Percentiles rank a stretch among this genome's conserved stretches.
Evolutionary conservation across 2,888 invertebrate species (phyloP).

Genomic region (Pimpla rufipes): DNA sequence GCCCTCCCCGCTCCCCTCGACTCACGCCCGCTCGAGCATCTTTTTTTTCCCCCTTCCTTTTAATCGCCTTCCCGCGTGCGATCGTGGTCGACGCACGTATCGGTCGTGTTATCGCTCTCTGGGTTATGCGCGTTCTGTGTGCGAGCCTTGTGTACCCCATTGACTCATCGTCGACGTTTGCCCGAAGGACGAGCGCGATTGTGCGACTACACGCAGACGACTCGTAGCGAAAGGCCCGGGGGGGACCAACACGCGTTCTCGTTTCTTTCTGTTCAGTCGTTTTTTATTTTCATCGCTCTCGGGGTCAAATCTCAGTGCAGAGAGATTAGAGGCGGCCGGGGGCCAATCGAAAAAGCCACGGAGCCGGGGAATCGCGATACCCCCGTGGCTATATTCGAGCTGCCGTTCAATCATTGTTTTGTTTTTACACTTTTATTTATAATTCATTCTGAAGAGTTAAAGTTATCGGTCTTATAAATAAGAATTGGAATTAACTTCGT

Average conservation of each 20-base stretch:
- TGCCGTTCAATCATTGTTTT: not conserved
- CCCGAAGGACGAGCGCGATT: slow-evolving; percentile 17
- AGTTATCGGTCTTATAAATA: not conserved
- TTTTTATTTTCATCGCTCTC: slow-evolving; percentile 5
- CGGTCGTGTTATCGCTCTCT: slow-evolving; percentile 15
- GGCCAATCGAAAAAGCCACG: not conserved
- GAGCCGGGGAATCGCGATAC: not conserved
- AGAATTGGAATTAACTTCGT: not conserved
- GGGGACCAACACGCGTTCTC: not conserved
- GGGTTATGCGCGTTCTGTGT: not conserved
- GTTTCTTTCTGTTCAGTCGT: not conserved
- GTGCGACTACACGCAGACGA: not conserved
- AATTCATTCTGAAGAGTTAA: not conserved
- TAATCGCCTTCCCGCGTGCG: slow-evolving; percentile 7
- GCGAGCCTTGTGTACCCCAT: slow-evolving; percentile 15
- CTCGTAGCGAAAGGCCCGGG: not conserved
- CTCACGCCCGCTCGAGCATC: not conserved
- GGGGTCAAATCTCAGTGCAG: not conserved
- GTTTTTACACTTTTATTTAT: not conserved
- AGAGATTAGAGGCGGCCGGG: not conserved
- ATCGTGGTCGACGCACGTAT: not conserved
- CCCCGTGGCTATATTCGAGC: not conserved
- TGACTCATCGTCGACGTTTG: slow-evolving; percentile 55
- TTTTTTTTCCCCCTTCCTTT: slow-evolving; percentile 5
- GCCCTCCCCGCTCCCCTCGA: not conserved